A percentile compares a stretch with the other conserved stretches of the same genome.
Evolutionary conservation across 2,888 invertebrate species (phyloP).

Genomic region (Temnothorax rugatulus): DNA sequence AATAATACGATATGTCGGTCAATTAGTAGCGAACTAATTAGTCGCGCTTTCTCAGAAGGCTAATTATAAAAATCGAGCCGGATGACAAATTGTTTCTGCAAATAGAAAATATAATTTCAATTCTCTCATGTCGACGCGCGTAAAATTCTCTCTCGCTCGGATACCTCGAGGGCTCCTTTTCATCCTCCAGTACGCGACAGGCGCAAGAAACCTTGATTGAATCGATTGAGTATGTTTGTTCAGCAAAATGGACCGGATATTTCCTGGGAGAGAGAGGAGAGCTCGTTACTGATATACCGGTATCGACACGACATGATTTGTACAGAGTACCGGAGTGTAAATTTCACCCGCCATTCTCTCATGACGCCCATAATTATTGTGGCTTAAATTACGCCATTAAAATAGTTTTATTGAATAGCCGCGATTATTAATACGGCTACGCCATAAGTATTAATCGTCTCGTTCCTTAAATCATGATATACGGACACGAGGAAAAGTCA

Average conservation of each 20-base stretch:
- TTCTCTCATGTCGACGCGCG: not conserved
- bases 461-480: not conserved
- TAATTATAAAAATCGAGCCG: not conserved
- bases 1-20: not conserved
- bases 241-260: constrained; percentile 47
- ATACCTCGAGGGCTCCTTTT: not conserved
- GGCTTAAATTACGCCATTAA: not conserved
- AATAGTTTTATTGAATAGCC: not conserved
- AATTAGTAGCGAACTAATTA: not conserved
- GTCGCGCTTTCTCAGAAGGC: no score
- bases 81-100: not conserved
- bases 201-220: constrained; percentile 45
- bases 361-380: not conserved
- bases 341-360: constrained; percentile 11
- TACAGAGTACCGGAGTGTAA: not conserved
- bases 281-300: constrained; percentile 39
- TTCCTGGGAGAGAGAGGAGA: constrained; percentile 6
- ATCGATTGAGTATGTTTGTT: constrained; percentile 54
- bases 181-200: constrained; percentile 18
- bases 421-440: not conserved
- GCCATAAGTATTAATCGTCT: not conserved
- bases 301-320: constrained; percentile 36
- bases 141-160: not conserved
- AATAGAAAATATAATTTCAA: constrained; percentile 25
- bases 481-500: not conserved